These are phyloP conservation scores for Plectropomus leopardus DNA, from an alignment of 2,113 vertebrate species.

Conservation along the genomic window DNA sequence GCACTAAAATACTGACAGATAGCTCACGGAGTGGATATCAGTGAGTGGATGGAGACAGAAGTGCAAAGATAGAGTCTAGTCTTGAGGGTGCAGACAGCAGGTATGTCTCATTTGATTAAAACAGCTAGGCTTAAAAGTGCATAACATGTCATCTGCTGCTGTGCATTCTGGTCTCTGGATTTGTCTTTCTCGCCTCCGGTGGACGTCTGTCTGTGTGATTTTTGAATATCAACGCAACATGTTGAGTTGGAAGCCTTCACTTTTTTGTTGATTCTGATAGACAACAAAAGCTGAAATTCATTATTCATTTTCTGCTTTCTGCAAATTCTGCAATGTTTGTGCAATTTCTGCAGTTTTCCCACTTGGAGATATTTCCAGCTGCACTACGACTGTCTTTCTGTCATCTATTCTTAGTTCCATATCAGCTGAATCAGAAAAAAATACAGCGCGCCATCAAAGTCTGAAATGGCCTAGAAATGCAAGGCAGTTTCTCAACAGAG, in stretches of 20 bases:
- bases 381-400: slow-evolving; percentile 5
- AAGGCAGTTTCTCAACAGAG: not conserved
- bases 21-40: not conserved
- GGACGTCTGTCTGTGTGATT: not conserved
- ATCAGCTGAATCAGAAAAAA: slow-evolving; percentile 45
- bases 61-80: not conserved
- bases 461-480: slow-evolving; percentile 45
- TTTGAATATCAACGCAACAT: not conserved
- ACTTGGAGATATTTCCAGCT: slow-evolving; percentile 6
- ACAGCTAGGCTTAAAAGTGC: not conserved
- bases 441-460: slow-evolving; percentile 44
- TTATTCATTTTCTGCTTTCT: slow-evolving; percentile 32
- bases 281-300: slow-evolving; percentile 34
- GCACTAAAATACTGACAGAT: not conserved
- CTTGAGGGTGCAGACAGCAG: not conserved
- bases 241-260: not conserved
- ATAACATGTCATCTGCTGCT: not conserved
- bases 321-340: slow-evolving; percentile 3
- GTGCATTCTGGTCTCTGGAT: not conserved
- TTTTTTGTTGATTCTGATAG: slow-evolving; percentile 3
- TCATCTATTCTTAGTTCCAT: slow-evolving; percentile 46
- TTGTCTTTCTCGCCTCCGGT: not conserved
- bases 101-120: not conserved
- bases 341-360: slow-evolving; percentile 20
- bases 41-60: too few relatives aligned